Conservation (phyloP, 2,113 vertebrate species). For the Petrocephalus zakoni region DNA sequence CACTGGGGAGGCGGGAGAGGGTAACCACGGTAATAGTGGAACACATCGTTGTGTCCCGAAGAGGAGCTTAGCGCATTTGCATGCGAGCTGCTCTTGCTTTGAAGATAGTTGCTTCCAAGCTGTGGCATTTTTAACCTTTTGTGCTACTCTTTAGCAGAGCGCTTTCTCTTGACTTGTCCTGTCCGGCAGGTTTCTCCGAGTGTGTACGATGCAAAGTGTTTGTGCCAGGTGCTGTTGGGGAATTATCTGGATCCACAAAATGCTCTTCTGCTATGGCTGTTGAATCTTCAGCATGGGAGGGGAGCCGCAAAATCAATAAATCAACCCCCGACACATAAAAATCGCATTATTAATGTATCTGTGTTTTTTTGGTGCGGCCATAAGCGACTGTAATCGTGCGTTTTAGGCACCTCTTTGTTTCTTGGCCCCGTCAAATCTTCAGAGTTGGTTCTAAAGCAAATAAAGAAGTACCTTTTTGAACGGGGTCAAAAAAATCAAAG, state of each 20-base stretch:
- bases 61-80: conserved; percentile 52
- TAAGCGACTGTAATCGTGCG: conserved; percentile 33
- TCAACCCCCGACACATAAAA: background rate
- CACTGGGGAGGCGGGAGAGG: conserved; percentile 25
- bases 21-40: conserved; percentile 45
- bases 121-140: conserved; percentile 13
- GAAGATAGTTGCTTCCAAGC: conserved; percentile 42
- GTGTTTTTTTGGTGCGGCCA: conserved; percentile 27
- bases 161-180: background rate
- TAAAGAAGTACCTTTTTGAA: conserved; percentile 78
- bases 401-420: conserved; percentile 42
- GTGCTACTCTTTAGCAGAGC: background rate
- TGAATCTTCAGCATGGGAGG: background rate
- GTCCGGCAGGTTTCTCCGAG: background rate
- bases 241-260: background rate
- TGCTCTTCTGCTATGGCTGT: background rate
- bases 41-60: conserved; percentile 47
- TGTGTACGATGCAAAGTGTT: background rate
- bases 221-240: background rate
- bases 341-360: background rate
- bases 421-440: conserved; percentile 57
- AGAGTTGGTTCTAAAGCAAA: conserved; percentile 56
- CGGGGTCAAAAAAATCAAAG: conserved; percentile 77
- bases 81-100: conserved; percentile 50
- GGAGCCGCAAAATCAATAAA: background rate